Evolutionary conservation across 1,140 invertebrate genomes (phyloP), one percentile per base, ranked within the genome.

Genomic region (Metaphire vulgaris): DNA sequence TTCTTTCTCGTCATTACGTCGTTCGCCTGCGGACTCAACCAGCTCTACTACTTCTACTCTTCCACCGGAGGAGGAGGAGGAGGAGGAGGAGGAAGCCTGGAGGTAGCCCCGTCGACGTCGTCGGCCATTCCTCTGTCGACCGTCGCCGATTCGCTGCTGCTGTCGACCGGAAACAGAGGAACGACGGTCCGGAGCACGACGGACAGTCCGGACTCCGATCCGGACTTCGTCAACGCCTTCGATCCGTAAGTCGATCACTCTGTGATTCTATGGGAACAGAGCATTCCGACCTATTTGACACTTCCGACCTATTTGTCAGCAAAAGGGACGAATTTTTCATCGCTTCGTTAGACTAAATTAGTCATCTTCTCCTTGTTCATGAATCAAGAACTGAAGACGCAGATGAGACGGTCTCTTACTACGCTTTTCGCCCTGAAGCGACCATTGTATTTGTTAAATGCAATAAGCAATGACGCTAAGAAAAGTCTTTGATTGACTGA

Each of bases 11-110:
- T 89, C 14, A 79, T 89, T 32, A 86, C 84, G 1, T 87, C 86
- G 1, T 89, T 89, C 79, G 87, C 86, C 12, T 88, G 87, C 80
- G 88, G 88, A 16, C 79, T 89, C 33, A 87, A 87, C 78, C 88
- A 89, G 80, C 80, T 89, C 1, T 89, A 88, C 79, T 89, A 84
- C 82, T 86, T 84, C 66, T 85, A 84, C 69, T 41, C 72, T 2
- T 31, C 34, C 28, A 65, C 75, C 30, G 12, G 26, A n/a, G n/a
- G n/a, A n/a, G n/a, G n/a, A n/a, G n/a, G n/a, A n/a, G n/a, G n/a
- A 68, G 29, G 15, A 56, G 1, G 6, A 12, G 1, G 1, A 26
- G 16, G 33, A 74, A 34, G 64, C 30, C 31, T 30, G 14, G 29
- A 31, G 26, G 34, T 68, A 26, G 56, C 56, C 30, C 74, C 21